Evolutionary conservation across 92 coral and sea anemone genomes (phyloP), one percentile per base, ranked within the genome.

Genomic region (Epizoanthus illoricatus): DNA sequence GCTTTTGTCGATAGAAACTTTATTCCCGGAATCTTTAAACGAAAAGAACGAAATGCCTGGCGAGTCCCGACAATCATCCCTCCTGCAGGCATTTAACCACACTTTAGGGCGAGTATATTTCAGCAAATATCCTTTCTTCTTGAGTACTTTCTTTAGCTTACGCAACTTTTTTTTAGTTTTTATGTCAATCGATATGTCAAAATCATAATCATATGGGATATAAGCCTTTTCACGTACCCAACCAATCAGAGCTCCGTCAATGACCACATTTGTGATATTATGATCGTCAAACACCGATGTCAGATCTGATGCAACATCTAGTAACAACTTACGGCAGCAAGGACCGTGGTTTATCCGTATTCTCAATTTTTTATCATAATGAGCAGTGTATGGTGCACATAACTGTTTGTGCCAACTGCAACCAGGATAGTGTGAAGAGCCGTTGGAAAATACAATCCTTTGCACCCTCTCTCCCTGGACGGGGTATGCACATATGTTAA

Each of bases 241-340:
- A 18, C 84, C 84, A 43, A 80, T 80, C 84, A 80, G 74, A 10
- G 72, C 84, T 3, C 84, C 84, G 54, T 74, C 70, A 40, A 80
- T 80, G 1, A 80, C 73, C 24, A 80, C 1, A 15, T 58, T 21
- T 12, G 49, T 4, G 8, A 80, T 56, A n/a, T 61, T 65, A 18
- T 7, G 42, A 12, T 5, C 5, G 17, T 65, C 41, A 19, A 80
- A 70, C 39, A 80, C 15, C 12, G 57, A 63, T 17, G 43, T 6
- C 4, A 80, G 21, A 0, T 65, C 73, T 4, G 64, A 0, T 6
- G 84, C 70, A 21, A 61, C 28, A 45, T 80, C 70, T 17, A 80
- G 3, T 13, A 80, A 19, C 20, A 80, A 5, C 20, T 80, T 45
- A 7, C 84, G 84, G 56, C 84, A 80, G 24, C 84, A 80, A 7